A percentile compares a stretch with the other conserved stretches of the same genome.
Conservation (phyloP, 2,113 vertebrate species). For the Callorhinus ursinus region DNA sequence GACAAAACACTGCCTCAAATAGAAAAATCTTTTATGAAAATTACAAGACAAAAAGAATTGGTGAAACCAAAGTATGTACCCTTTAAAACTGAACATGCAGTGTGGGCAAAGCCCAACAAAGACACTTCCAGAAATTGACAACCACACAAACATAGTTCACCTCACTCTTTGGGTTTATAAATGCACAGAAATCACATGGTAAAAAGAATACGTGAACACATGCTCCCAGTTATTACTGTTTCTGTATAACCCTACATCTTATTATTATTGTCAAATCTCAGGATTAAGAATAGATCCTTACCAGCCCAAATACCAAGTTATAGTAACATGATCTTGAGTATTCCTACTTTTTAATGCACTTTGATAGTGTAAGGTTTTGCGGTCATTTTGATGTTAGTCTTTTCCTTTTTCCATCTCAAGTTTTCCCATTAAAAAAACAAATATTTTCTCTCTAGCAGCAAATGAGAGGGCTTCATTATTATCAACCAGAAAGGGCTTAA, state of each 20-base stretch:
- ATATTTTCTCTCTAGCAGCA: not conserved
- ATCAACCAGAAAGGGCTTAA: not conserved
- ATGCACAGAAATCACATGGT: not conserved
- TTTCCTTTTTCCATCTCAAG: not conserved
- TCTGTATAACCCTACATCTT: not conserved
- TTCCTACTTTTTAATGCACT: not conserved
- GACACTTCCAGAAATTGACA: not conserved
- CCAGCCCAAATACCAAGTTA: not conserved
- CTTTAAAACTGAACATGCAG: not conserved
- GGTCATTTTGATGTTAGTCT: not conserved
- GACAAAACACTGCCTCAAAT: not conserved
- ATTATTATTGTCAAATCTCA: not conserved
- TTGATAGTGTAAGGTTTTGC: not conserved
- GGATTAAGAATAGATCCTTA: not conserved
- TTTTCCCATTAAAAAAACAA: constrained; percentile 10
- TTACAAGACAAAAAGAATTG: not conserved
- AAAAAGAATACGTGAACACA: not conserved
- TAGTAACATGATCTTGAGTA: not conserved
- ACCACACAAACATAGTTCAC: not conserved
- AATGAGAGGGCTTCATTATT: not conserved
- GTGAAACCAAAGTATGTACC: not conserved
- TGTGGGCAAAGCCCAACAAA: not conserved
- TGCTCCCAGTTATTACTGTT: not conserved
- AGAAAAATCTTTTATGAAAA: constrained; percentile 21
- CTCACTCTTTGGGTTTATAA: not conserved